Conservation (phyloP, 2,113 vertebrate genomes). For the Hassar affinis region DNA sequence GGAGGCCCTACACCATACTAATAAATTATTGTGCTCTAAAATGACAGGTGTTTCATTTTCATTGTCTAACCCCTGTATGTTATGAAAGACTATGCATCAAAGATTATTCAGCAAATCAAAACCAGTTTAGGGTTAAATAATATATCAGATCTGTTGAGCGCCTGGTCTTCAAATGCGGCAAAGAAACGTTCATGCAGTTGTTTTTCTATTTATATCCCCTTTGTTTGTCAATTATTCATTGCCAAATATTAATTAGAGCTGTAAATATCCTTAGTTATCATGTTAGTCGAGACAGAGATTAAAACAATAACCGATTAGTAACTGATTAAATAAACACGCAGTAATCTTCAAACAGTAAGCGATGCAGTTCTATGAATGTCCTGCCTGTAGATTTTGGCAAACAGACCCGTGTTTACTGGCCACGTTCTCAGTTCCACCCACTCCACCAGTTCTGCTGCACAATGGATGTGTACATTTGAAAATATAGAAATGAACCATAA, state of each 20-base stretch:
- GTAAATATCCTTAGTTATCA: constrained; percentile 3
- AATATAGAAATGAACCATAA: neutral
- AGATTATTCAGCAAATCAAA: neutral
- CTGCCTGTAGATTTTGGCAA: neutral
- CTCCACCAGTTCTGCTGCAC: constrained; percentile 5
- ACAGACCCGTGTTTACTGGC: neutral
- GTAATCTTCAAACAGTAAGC: neutral
- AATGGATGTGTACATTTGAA: constrained; percentile 21
- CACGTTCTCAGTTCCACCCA: constrained; percentile 1
- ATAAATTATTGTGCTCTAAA: too few relatives aligned
- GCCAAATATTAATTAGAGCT: neutral
- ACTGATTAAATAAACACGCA: neutral
- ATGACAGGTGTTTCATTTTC: too few relatives aligned
- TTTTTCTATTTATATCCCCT: neutral
- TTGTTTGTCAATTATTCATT: constrained; percentile 11
- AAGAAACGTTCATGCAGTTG: constrained; percentile 4
- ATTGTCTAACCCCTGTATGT: too few relatives aligned
- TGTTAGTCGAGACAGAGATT: neutral
- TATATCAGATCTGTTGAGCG: neutral
- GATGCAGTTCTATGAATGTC: constrained; percentile 4
- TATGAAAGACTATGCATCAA: neutral
- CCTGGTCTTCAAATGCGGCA: neutral
- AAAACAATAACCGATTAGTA: neutral
- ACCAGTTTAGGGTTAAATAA: neutral
- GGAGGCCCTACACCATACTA: too few relatives aligned